Base-by-base conservation (phyloP, 1,140 invertebrate species). In the Tetragonula clypearis region DNA sequence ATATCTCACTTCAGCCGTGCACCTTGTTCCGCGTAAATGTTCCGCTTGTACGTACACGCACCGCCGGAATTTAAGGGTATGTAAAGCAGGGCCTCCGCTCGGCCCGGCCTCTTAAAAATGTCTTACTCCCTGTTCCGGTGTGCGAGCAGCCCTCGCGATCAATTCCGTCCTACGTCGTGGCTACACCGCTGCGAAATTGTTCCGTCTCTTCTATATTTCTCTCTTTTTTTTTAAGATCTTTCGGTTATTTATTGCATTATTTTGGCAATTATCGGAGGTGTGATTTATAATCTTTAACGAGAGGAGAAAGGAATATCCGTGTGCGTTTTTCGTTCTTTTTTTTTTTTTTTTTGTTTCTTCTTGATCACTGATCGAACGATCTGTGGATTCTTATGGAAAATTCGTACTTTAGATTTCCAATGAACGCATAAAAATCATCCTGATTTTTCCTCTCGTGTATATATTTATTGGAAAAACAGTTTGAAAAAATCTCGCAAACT, bases 11-110 rank as follows among this genome's bases (percentile, higher is more conserved):
- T 49, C 35, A 30, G 9, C 41, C 21, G 66, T 35, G 76, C 68
- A 84, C 68, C 82, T 84, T 84, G 77, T 79, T 15, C 56, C 19
- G 74, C 55, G 82, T 69, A 78, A 83, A 73, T 69, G 82, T 53
- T 66, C n/a, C 81, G 62, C 56, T 82, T 82, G 81, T 82, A 82
- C 30, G 81, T 76, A 82, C 69, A 82, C 71, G 79, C 71, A 78
- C 60, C 75, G 75, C 58, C 35, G 62, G 62, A 68, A 79, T 79
- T 79, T 79, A 68, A 21, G 77, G 62, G 62, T 79, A 68, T 78
- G 75, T 78, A 78, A 78, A 62, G 41, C 75, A n/a, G 56, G 53
- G n/a, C 49, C 26, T 55, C n/a, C n/a, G 56, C 41, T 35, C 58
- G 41, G 8, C 8, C 41, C 49, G 41, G 75, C 49, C 68, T 74